phyloP scores from a whole-genome alignment of 2,888 invertebrate species.

The Cyclophora albipunctata region DNA sequence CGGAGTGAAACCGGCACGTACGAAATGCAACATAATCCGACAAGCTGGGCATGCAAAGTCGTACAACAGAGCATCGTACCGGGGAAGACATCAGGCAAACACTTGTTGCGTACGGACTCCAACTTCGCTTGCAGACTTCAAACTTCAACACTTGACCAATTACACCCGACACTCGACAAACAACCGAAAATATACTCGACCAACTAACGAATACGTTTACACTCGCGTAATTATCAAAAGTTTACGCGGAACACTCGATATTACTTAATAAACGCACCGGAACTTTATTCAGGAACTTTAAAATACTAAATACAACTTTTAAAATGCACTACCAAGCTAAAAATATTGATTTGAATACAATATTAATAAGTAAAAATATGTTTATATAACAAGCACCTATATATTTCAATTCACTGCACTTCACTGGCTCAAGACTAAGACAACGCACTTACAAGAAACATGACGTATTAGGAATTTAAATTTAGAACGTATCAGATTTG shows the following conservation, averaged over 20 bases:
- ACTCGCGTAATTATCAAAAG: no score
- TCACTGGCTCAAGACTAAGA: conserved; percentile 39
- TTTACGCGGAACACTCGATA: no score
- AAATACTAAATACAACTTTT: conserved; percentile 16
- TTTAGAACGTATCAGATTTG: conserved; percentile 3
- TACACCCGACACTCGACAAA: conserved; percentile 28
- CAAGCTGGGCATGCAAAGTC: conserved; percentile 65
- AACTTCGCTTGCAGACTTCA: conserved; percentile 48
- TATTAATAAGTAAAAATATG: conserved; percentile 14
- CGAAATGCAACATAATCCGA: conserved; percentile 51
- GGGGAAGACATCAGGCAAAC: conserved; percentile 64
- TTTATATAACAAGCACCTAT: conserved; percentile 46
- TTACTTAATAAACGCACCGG: conserved; percentile 12
- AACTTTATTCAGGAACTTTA: conserved; percentile 39
- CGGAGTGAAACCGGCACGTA: conserved; percentile 23
- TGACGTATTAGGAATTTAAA: no score
- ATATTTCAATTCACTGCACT: conserved; percentile 47
- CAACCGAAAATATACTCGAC: conserved; percentile 21
- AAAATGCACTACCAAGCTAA: conserved; percentile 2
- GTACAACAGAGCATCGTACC: conserved; percentile 67
- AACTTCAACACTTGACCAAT: conserved; percentile 35
- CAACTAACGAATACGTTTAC: no score
- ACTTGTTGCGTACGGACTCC: conserved; percentile 63
- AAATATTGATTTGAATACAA: conserved; percentile 7
- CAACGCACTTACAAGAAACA: conserved; percentile 46